Evolutionary conservation across 2,888 invertebrate species (phyloP).

Genomic region (Diaprepes abbreviatus): DNA sequence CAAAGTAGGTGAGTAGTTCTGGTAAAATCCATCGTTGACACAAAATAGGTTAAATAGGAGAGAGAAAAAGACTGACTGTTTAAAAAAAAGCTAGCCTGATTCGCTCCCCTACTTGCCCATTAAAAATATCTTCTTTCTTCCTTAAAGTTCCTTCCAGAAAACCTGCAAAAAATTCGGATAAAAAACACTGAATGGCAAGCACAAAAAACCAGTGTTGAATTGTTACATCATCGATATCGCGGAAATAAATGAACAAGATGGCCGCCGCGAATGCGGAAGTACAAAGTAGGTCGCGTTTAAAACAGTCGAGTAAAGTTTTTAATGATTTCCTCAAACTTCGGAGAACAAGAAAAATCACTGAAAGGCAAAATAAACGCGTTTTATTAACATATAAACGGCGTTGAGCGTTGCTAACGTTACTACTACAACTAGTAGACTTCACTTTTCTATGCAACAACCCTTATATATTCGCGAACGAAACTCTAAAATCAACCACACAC

Average conservation of each 20-base stretch:
- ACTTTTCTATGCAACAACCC: conserved; percentile 3
- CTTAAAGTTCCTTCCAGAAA: conserved; percentile 7
- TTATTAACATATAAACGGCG: not conserved
- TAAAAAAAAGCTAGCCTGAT: conserved; percentile 60
- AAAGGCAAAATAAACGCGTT: not conserved
- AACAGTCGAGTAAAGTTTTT: conserved; percentile 9
- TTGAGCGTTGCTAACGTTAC: not conserved
- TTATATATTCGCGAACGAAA: conserved; percentile 27
- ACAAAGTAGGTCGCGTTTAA: conserved; percentile 67
- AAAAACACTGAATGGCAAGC: conserved; percentile 30
- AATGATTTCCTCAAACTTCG: not conserved
- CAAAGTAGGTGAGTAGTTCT: not conserved
- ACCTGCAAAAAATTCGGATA: conserved; percentile 5
- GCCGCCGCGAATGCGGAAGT: conserved; percentile 69
- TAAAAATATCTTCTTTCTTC: conserved; percentile 46
- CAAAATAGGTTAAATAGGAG: conserved; percentile 63
- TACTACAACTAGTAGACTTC: not conserved
- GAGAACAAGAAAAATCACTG: not conserved
- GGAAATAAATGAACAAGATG: conserved; percentile 60
- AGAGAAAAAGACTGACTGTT: conserved; percentile 65
- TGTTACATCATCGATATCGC: conserved; percentile 49
- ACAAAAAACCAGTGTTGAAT: conserved; percentile 17
- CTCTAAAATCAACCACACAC: conserved; percentile 60
- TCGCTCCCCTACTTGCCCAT: conserved; percentile 63
- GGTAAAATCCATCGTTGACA: conserved; percentile 27